A percentile compares a stretch with the other conserved stretches of the same genome.
Conservation (phyloP, 2,888 invertebrate species). For the Acronicta aceris region DNA sequence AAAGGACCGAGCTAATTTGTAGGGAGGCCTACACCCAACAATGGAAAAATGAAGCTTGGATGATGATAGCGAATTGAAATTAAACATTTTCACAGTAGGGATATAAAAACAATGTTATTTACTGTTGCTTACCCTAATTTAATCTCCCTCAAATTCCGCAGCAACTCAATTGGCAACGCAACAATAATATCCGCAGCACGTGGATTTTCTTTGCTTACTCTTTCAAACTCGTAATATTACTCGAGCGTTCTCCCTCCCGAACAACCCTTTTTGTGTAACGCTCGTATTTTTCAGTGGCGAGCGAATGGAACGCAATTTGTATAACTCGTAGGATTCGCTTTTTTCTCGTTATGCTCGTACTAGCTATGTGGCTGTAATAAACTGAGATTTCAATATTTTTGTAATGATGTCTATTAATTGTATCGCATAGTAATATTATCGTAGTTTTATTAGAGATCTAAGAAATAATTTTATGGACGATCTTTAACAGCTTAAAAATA, state of each 20-base stretch:
- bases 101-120: constrained; percentile 6
- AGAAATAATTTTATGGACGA: too few species aligned
- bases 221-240: constrained; percentile 73
- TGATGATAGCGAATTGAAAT: too few species aligned
- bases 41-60: too few species aligned
- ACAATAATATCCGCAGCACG: constrained; percentile 66
- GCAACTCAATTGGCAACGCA: constrained; percentile 72
- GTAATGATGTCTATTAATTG: constrained; percentile 27
- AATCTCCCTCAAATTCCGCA: constrained; percentile 45
- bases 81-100: too few species aligned
- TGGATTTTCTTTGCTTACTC: constrained; percentile 64
- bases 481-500: too few species aligned
- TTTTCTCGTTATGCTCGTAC: constrained; percentile 44
- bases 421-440: too few species aligned
- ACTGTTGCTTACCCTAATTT: constrained; percentile 24
- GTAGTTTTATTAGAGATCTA: too few species aligned
- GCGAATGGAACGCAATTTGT: constrained; percentile 80
- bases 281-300: constrained; percentile 76
- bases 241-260: constrained; percentile 58
- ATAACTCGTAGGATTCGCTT: constrained; percentile 61
- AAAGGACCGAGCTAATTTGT: too few species aligned
- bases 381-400: constrained; percentile 49
- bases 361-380: constrained; percentile 19
- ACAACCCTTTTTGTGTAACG: constrained; percentile 73
- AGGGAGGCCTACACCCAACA: too few species aligned